Base-by-base conservation (phyloP, 1,140 invertebrate species). In the Planococcus citri region DNA sequence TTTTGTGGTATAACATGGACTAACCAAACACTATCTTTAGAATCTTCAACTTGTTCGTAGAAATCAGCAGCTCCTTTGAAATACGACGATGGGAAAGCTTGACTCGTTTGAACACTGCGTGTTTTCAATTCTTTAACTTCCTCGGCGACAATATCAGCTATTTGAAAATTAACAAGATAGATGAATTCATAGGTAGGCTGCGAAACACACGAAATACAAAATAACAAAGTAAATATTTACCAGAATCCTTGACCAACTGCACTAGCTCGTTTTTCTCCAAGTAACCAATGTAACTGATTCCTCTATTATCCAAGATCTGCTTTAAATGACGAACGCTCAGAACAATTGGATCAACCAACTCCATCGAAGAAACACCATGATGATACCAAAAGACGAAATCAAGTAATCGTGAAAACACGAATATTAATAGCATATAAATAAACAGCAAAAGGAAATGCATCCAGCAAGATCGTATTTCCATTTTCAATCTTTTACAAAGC, bases 21-120 rank as follows among this genome's bases (percentile, higher is more conserved):
- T 12, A 83, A 71, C 82, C 82, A 83, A 3, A 82, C 80, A 75
- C 81, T 82, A 74, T 83, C 82, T 74, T 83, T 83, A 12, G 80
- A 80, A 74, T 83, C 82, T 73, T 83, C 82, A 2, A 83, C 82
- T 75, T 82, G 77, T 73, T 82, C 80, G 71, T 79, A 79, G 73
- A 83, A 82, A 74, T 82, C 79, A 70, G 76, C 73, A 22, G 80
- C 81, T 70, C 80, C 78, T 14, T 77, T 79, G 72, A 83, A 83
- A 70, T 80, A 77, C 4, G 80, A 80, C 4, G 73, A 74, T 68
- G 72, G 60, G 24, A 75, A 70, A n/a, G 74, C 68, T 1, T 58
- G 71, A 10, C 61, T 24, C 27, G 29, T 72, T 6, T 61, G 33
- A 22, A 60, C 64, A 27, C 22, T 69, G 6, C 29, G 20, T 25